Base-by-base conservation (phyloP, 2,113 vertebrate species). In the Beaufortia kweichowensis region DNA sequence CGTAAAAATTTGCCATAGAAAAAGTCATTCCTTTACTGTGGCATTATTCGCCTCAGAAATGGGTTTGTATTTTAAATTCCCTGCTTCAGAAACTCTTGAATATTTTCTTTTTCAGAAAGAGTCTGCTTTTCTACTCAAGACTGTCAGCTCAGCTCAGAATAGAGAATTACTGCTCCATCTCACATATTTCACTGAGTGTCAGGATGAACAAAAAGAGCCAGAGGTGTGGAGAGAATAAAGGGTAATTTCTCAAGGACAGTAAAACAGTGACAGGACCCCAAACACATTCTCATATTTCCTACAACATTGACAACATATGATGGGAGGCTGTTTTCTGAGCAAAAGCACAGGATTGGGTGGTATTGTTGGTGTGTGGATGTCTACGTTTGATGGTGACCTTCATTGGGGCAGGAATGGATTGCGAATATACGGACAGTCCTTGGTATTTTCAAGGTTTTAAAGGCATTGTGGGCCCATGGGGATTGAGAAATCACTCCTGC, bases 381-480 rank as follows among this genome's bases (percentile, higher is more conserved):
- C 60, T 41, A 72, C 71, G 66, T 80, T 79, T 75, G 82, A 83
- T 46, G 71, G 64, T 70, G 65, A 81, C 81, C 75, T 59, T 17
- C 65, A 66, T 78, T 81, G 19, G 53, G 55, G 63, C 53, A 74
- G 43, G 21, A 11, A 21, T 0, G 33, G 53, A 66, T 19, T 48
- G 53, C 59, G 7, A 39, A 39, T 39, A 14, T 39, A 57, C 50
- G 53, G 28, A 39, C 57, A 12, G 33, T 50, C 63, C 15, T 59
- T 80, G 50, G 61, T 77, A 82, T 81, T 68, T 75, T 43, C 1
- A 0, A 29, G 43, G 63, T 63, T 79, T 78, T 46, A 56, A 7
- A 6, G 64, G 73, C 23, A 72, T 56, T 75, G 24, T 41, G 50
- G 46, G 61, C 55, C 68, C 48, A 33, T 33, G 63, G 68, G 59